A percentile compares a stretch with the other conserved stretches of the same genome.
Evolutionary conservation across 2,113 vertebrate species (phyloP).

Genomic region (Oncorhynchus clarkii): DNA sequence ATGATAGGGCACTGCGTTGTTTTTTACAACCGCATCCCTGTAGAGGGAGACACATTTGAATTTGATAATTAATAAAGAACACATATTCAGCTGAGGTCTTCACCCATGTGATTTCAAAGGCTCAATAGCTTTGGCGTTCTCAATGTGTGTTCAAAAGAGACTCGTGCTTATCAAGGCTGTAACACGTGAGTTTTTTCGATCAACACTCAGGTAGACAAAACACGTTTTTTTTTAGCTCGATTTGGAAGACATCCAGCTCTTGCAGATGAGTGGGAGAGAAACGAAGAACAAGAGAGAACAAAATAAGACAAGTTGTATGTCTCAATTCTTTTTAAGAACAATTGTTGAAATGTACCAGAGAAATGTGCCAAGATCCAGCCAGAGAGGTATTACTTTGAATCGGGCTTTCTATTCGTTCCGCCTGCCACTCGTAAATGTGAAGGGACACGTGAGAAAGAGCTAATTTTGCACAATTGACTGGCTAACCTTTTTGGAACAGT

Average conservation of each 20-base stretch:
- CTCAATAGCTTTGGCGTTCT: conserved; percentile 35
- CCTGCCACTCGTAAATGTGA: conserved; percentile 67
- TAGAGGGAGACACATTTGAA: conserved; percentile 32
- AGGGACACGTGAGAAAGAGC: conserved; percentile 75
- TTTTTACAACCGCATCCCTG: conserved; percentile 10
- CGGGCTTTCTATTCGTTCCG: conserved; percentile 28
- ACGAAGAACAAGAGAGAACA: conserved; percentile 34
- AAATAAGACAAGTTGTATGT: not conserved
- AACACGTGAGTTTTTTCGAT: conserved; percentile 48
- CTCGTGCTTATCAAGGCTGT: conserved; percentile 27
- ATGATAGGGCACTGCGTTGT: not conserved
- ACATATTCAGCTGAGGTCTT: conserved; percentile 25
- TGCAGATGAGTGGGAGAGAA: conserved; percentile 31
- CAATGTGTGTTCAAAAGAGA: conserved; percentile 32
- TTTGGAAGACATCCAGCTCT: conserved; percentile 43
- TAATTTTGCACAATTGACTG: conserved; percentile 84
- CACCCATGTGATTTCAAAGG: conserved; percentile 32
- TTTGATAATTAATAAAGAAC: not conserved
- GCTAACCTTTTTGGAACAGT: conserved; percentile 84
- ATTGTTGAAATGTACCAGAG: conserved; percentile 13
- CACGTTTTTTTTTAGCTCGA: conserved; percentile 34
- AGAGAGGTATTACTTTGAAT: conserved; percentile 47
- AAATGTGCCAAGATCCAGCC: conserved; percentile 21
- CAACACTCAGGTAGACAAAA: conserved; percentile 48
- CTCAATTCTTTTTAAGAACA: not conserved